Base-by-base conservation (phyloP, 1,140 invertebrate species). In the Heliconius melpomene region DNA sequence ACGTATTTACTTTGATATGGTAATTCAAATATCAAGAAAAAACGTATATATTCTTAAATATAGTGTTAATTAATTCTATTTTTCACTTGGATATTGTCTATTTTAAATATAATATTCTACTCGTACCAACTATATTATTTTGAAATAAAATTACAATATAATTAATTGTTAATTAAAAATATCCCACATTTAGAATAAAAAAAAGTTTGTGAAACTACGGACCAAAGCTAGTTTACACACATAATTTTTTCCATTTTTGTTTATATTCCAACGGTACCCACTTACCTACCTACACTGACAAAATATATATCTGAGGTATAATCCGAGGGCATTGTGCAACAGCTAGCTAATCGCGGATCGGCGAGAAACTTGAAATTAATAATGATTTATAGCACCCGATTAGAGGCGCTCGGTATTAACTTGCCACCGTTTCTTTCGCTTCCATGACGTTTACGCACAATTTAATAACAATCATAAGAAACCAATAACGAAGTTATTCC, bases 301-400 rank as follows among this genome's bases (percentile, higher is more conserved):
- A 93, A 93, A 93, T 91, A 91, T 92, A 91, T 90, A 93, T 92
- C 89, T 90, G 77, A 79, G 82, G 84, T 86, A 91, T 92, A 91
- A 92, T 91, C 90, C 90, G 81, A 84, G 85, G 84, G 84, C 89
- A 93, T 94, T 94, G 91, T 94, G 93, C 91, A 93, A 93, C 90
- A 84, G 90, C 87, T 90, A 84, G 90, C 87, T 94, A 94, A 94
- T 94, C 93, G 85, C 90, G 86, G 91, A 92, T 93, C 91, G 90
- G 85, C 89, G 84, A 81, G 84, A 85, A 85, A 88, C 87, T 89
- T 84, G 80, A 91, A 93, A 92, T 92, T 94, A 93, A 94, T 94
- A 93, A 93, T 93, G 90, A 94, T 94, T 94, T 93, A 94, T 91
- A 90, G 88, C 91, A 88, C 75, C 82, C 91, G 93, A 94, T 94